Conservation (phyloP, 64 coral and sea anemone genomes). For the Astreopora myriophthalma region DNA sequence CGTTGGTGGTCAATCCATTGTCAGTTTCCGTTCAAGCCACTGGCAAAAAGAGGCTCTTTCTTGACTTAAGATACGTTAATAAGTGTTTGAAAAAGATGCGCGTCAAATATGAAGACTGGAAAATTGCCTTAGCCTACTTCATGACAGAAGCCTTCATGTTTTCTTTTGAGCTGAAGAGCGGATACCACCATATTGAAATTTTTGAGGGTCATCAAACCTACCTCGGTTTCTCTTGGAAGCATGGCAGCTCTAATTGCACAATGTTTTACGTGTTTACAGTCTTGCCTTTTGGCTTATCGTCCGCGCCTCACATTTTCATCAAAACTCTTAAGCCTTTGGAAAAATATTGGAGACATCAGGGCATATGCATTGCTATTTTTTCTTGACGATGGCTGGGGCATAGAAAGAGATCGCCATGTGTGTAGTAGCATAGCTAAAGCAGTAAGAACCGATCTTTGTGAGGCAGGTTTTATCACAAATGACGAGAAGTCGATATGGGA, state of each 20-base stretch:
- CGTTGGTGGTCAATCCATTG: slow-evolving; percentile 43
- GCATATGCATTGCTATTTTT: slow-evolving; percentile 9
- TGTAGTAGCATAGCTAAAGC: not conserved
- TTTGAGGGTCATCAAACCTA: not conserved
- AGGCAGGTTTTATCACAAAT: not conserved
- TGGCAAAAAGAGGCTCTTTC: slow-evolving; percentile 40
- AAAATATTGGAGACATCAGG: slow-evolving; percentile 8
- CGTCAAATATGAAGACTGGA: slow-evolving; percentile 53
- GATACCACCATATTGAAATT: slow-evolving; percentile 27
- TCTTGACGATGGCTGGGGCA: slow-evolving; percentile 16
- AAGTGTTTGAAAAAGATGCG: slow-evolving; percentile 16
- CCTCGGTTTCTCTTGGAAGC: not conserved
- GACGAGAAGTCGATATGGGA: slow-evolving; percentile 26
- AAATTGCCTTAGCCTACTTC: slow-evolving; percentile 5
- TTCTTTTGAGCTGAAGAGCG: slow-evolving; percentile 29
- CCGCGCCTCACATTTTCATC: slow-evolving; percentile 16
- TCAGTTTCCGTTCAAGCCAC: slow-evolving; percentile 33
- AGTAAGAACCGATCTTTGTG: not conserved
- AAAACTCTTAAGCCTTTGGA: not conserved
- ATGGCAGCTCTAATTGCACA: not conserved
- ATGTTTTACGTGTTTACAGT: slow-evolving; percentile 21
- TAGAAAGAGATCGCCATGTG: not conserved
- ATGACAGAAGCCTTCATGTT: not conserved
- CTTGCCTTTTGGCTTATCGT: slow-evolving; percentile 11
- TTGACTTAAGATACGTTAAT: slow-evolving; percentile 68